Evolutionary conservation across 2,888 invertebrate species (phyloP).

Genomic region (Pseudococcus longispinus): DNA sequence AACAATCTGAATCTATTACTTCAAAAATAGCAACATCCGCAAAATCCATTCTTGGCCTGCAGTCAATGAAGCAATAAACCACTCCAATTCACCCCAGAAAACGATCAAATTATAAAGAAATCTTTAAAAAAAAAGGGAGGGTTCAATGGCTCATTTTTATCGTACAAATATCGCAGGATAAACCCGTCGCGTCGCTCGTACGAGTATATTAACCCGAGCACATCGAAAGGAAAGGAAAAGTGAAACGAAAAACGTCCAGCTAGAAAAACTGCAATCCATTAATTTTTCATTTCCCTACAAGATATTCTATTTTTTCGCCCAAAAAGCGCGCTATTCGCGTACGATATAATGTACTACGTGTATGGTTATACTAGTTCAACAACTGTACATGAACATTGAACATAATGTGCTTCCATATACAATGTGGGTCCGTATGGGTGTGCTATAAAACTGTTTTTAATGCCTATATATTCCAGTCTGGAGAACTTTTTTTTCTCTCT

Average conservation of each 20-base stretch:
- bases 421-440: background rate
- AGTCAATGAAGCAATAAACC: too few species aligned
- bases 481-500: background rate
- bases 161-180: background rate
- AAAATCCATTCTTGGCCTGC: too few species aligned
- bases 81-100: background rate
- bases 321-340: background rate
- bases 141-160: background rate
- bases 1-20: too few species aligned
- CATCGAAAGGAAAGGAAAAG: background rate
- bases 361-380: background rate
- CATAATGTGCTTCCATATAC: background rate
- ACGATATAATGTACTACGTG: background rate
- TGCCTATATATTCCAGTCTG: background rate
- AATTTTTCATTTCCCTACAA: background rate
- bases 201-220: background rate
- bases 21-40: too few species aligned
- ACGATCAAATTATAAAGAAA: background rate
- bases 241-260: background rate
- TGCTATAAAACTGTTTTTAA: background rate
- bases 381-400: background rate
- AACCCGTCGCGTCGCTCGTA: background rate
- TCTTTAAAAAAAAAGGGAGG: background rate
- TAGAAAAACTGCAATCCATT: background rate
- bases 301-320: background rate